Evolutionary conservation across 2,888 invertebrate genomes (phyloP).

Genomic region (Ischnus inquisitorius): DNA sequence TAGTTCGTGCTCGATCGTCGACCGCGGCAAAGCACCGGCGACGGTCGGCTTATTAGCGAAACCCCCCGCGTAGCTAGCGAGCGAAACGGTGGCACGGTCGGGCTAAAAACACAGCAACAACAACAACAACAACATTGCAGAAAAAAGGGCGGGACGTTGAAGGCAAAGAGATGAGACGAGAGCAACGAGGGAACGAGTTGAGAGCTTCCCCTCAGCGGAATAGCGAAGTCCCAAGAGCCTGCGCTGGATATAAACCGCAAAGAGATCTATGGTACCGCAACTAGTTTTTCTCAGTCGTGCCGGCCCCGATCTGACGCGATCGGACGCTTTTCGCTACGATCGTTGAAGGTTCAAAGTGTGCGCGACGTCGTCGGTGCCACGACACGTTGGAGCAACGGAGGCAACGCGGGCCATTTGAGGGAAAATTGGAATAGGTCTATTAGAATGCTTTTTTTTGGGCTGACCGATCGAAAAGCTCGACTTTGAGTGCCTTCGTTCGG

Average conservation of each 20-base stretch:
- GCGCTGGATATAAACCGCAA: conserved; percentile 51
- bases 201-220: conserved; percentile 38
- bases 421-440: not conserved
- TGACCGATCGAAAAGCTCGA: too few species aligned
- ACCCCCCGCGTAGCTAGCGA: conserved; percentile 70
- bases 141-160: conserved; percentile 51
- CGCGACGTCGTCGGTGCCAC: not conserved
- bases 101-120: conserved; percentile 46
- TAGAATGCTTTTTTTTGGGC: not conserved
- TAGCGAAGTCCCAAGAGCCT: conserved; percentile 19
- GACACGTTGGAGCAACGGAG: not conserved
- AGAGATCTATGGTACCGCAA: conserved; percentile 81
- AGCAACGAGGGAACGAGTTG: conserved; percentile 47
- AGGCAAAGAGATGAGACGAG: conserved; percentile 51
- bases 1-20: conserved; percentile 23
- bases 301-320: conserved; percentile 77
- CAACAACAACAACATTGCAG: conserved; percentile 22
- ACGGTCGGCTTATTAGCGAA: conserved; percentile 73
- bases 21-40: conserved; percentile 28
- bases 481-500: too few species aligned
- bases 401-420: not conserved
- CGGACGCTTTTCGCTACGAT: conserved; percentile 64
- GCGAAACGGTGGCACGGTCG: conserved; percentile 70
- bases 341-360: conserved; percentile 20
- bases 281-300: conserved; percentile 79